Conservation (phyloP, 2,797 vertebrate species). For the Enteromius trimaculatus region DNA sequence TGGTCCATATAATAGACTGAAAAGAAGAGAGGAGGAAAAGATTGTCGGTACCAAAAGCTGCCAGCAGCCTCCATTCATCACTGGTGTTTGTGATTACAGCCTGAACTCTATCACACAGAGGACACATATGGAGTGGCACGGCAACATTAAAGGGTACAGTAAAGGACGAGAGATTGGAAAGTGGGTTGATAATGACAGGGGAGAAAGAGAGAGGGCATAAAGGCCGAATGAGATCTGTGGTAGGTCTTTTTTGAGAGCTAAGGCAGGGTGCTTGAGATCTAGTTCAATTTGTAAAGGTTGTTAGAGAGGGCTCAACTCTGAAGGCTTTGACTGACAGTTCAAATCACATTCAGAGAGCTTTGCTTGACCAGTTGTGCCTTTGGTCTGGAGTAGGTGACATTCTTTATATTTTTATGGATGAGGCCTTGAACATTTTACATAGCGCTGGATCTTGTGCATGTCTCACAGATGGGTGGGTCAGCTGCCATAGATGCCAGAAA, state of each 20-base stretch:
- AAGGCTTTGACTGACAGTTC: slow-evolving; percentile 19
- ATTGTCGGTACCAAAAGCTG: slow-evolving; percentile 17
- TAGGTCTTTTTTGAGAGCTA: slow-evolving; percentile 30
- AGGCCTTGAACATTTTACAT: neutral
- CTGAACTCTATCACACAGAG: slow-evolving; percentile 43
- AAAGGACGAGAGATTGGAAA: slow-evolving; percentile 30
- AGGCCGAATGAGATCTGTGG: slow-evolving; percentile 23
- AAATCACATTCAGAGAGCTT: slow-evolving; percentile 12
- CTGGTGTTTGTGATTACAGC: slow-evolving; percentile 43
- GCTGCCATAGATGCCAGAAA: slow-evolving; percentile 56
- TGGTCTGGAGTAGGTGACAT: neutral
- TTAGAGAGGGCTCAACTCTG: slow-evolving; percentile 2
- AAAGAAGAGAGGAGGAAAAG: slow-evolving; percentile 10
- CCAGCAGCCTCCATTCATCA: slow-evolving; percentile 30
- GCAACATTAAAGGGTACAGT: slow-evolving; percentile 48
- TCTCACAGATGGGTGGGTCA: slow-evolving; percentile 52
- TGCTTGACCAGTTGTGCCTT: slow-evolving; percentile 1
- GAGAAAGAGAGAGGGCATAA: neutral
- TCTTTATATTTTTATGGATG: neutral
- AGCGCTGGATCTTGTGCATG: slow-evolving; percentile 27
- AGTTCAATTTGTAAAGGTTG: slow-evolving; percentile 19
- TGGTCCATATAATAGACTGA: slow-evolving; percentile 41
- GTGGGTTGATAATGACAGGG: slow-evolving; percentile 51
- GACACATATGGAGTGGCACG: slow-evolving; percentile 36
- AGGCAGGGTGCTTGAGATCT: slow-evolving; percentile 12